Evolutionary conservation across 2,797 vertebrate species (phyloP).

Genomic region (Pipistrellus kuhlii): DNA sequence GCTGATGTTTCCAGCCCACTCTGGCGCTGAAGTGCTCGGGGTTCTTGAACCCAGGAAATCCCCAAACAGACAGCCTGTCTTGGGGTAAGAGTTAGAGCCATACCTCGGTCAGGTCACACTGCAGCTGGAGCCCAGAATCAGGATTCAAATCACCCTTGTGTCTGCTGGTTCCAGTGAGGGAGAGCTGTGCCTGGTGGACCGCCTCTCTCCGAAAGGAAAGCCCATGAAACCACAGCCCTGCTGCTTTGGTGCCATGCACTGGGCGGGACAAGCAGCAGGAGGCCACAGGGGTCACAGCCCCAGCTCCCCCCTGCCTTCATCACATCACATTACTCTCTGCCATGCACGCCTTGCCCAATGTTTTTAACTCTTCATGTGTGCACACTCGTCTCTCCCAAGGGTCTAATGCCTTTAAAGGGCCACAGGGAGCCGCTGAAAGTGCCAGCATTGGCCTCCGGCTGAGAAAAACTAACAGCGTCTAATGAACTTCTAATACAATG

Average conservation of each 20-base stretch:
- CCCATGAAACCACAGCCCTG: background rate
- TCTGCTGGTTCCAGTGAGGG: background rate
- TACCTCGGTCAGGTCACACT: background rate
- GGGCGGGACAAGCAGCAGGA: background rate
- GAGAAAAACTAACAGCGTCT: background rate
- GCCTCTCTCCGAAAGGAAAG: background rate
- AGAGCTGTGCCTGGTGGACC: background rate
- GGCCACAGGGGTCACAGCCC: background rate
- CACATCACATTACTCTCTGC: background rate
- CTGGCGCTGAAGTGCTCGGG: background rate
- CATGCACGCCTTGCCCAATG: accelerated
- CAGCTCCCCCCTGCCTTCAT: background rate
- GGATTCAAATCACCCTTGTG: background rate
- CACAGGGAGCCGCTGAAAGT: background rate
- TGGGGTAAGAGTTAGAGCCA: background rate
- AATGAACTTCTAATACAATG: background rate
- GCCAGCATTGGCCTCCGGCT: background rate
- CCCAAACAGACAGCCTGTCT: conserved; percentile 24
- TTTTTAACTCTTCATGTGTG: background rate
- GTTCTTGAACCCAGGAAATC: conserved; percentile 66
- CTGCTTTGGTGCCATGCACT: background rate
- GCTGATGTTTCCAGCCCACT: conserved; percentile 48
- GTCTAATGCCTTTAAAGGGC: background rate
- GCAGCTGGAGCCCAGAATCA: background rate
- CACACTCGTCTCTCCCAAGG: background rate